Base-by-base conservation (phyloP, 1,140 invertebrate genomes). In the Epicauta chinensis region DNA sequence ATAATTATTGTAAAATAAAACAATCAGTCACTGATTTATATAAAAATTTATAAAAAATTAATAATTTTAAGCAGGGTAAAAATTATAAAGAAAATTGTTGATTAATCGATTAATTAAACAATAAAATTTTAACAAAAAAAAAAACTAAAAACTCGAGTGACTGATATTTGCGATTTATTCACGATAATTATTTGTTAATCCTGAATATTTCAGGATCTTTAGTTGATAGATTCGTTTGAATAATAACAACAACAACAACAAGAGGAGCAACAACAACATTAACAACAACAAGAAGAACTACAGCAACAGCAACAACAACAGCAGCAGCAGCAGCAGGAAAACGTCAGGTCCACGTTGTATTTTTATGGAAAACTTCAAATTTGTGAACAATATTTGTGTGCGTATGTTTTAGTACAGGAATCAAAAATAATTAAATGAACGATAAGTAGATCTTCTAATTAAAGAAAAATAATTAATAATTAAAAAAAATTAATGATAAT, bases 381-480 rank as follows among this genome's bases (percentile, higher is more conserved):
- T 51, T 58, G 56, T 55, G 53, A 64, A 62, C 48, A 58, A 58
- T 64, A 58, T 68, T 68, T 65, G 62, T 66, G 63, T 65, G 60
- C 62, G 65, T 60, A 65, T 66, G 63, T 67, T 67, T 67, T 69
- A 67, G 66, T 69, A 66, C 61, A 62, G 64, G 65, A 68, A 66
- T 68, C 63, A 68, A 69, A 69, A 67, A 64, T 62, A 61, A 55
- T 57, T 23, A 5, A 23, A 23, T 23, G 23, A 23, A 23, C 23
- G 23, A 23, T 23, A 3, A 23, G 23, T 23, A 23, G 23, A 7
- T 23, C 23, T 23, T 23, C 7, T 23, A 3, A 23, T 62, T 62
- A 63, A 60, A 34, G 11, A 58, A 60, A 56, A 50, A 60, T 64
- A 53, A 51, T 62, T 62, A 47, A 56, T 65, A 63, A 62, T 65